Percentiles rank a stretch among this genome's conserved stretches.
phyloP scores from a whole-genome alignment of 2,888 invertebrate species.

The Apotomis betuletana region DNA sequence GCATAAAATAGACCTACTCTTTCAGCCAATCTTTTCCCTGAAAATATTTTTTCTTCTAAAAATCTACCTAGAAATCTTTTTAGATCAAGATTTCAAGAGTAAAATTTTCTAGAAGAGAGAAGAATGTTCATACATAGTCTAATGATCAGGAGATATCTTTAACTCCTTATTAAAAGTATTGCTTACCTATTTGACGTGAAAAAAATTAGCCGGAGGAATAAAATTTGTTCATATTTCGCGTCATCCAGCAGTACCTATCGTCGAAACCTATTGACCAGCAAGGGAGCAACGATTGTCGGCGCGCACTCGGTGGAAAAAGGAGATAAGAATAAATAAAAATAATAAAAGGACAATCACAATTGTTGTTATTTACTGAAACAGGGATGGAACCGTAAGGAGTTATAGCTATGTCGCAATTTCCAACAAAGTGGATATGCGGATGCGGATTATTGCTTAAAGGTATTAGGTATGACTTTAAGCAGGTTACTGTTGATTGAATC shows the following conservation, averaged over 20 bases:
- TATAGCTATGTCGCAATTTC: neutral
- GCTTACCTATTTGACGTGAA: too few species aligned
- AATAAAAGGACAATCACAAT: slow-evolving; percentile 35
- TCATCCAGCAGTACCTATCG: slow-evolving; percentile 31
- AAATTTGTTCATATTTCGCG: slow-evolving; percentile 12
- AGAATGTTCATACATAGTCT: neutral
- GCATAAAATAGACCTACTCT: too few species aligned
- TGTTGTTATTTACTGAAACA: slow-evolving; percentile 11
- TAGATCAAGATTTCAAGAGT: too few species aligned
- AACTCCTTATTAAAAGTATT: neutral
- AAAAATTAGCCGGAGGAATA: neutral
- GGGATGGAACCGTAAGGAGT: neutral
- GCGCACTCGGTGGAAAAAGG: slow-evolving; percentile 56
- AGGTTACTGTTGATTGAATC: too few species aligned
- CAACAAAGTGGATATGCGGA: neutral
- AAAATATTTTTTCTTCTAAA: too few species aligned
- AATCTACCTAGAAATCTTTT: too few species aligned
- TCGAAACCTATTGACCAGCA: slow-evolving; percentile 47
- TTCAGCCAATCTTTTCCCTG: too few species aligned
- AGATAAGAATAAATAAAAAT: slow-evolving; percentile 54
- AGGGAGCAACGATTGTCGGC: slow-evolving; percentile 52
- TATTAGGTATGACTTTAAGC: too few species aligned
- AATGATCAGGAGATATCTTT: neutral
- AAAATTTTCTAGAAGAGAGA: too few species aligned
- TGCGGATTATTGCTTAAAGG: neutral